Percentiles rank a stretch among this genome's conserved stretches.
These are phyloP conservation scores for Agrotis puta DNA, from an alignment of 2,888 invertebrate species.

Conservation along the genomic window DNA sequence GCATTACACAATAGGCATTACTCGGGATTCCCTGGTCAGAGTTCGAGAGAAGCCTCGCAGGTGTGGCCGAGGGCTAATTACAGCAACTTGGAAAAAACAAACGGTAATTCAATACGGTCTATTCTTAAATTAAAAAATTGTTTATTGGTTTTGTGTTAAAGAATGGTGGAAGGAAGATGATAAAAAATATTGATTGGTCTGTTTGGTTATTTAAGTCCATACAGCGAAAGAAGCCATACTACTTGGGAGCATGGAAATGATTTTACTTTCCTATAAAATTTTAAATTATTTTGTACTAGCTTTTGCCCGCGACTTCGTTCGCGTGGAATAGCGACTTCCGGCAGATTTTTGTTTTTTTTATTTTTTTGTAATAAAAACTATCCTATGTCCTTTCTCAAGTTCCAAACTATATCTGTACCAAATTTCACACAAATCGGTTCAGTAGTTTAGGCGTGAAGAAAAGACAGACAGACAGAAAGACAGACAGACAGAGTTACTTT, in stretches of 20 bases:
- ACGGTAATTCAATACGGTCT: conserved; percentile 72
- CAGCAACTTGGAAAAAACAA: conserved; percentile 71
- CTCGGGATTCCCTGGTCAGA: conserved; percentile 86
- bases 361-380: no score
- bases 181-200: conserved; percentile 12
- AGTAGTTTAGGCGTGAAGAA: no score
- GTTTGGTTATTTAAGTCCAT: conserved; percentile 12
- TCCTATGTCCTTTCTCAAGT: no score
- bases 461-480: no score
- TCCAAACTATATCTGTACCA: no score
- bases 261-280: background rate
- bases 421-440: no score
- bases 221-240: conserved; percentile 19
- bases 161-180: conserved; percentile 17
- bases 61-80: conserved; percentile 84
- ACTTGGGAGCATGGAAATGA: conserved; percentile 5
- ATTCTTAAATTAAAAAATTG: conserved; percentile 48
- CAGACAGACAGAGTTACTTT: no score
- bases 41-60: conserved; percentile 85
- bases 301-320: no score
- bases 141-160: conserved; percentile 35
- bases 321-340: no score
- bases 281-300: background rate
- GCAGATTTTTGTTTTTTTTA: no score
- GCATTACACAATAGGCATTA: conserved; percentile 83